Conservation (phyloP, 1,140 invertebrate genomes). For the Harlomillsia oculata region DNA sequence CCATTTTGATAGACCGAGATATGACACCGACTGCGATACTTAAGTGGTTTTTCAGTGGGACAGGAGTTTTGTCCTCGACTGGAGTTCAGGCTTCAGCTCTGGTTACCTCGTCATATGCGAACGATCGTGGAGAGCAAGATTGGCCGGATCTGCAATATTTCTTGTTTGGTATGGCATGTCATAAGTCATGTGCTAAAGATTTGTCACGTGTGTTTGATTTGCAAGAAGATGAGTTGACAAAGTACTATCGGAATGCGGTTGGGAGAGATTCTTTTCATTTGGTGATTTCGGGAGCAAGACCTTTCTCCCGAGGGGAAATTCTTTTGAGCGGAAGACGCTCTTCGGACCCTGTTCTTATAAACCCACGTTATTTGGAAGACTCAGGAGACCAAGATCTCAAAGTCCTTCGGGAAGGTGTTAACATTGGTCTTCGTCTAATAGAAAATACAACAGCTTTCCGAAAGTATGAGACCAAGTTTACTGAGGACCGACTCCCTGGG, state of each 20-base stretch:
- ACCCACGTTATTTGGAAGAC: neutral
- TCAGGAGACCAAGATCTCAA: neutral
- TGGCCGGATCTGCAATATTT: conserved; percentile 16
- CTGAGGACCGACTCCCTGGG: conserved; percentile 28
- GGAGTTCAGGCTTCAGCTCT: conserved; percentile 2
- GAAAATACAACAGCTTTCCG: conserved; percentile 2
- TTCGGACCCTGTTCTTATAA: neutral
- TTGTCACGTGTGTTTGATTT: neutral
- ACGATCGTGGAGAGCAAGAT: neutral
- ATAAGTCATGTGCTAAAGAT: neutral
- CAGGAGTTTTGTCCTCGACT: neutral
- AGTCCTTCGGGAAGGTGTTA: neutral
- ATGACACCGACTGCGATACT: neutral
- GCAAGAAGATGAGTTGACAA: neutral
- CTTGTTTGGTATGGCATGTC: neutral
- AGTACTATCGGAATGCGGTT: neutral
- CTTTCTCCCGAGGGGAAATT: neutral
- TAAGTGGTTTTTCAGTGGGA: conserved; percentile 36
- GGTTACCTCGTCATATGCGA: neutral
- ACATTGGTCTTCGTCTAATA: neutral
- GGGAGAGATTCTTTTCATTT: conserved; percentile 5
- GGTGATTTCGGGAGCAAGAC: neutral
- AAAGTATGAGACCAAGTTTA: neutral
- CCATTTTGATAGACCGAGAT: conserved; percentile 6
- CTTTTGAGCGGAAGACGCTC: neutral